Conservation (phyloP, 2,888 invertebrate genomes). For the Anagyrus pseudococci region DNA sequence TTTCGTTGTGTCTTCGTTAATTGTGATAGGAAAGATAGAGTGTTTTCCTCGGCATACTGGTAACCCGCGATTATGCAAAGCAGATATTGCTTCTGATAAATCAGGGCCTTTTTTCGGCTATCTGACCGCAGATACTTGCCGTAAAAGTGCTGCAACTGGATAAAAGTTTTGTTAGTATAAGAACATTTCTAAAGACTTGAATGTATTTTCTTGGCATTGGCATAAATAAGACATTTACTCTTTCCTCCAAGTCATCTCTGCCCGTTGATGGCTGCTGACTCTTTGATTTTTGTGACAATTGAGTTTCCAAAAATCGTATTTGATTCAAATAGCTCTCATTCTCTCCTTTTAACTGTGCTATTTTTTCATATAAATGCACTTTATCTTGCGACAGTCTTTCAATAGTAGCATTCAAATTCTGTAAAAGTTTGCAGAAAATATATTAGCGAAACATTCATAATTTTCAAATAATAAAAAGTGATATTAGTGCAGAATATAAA, state of each 20-base stretch:
- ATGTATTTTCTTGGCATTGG: background rate
- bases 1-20: slow-evolving; percentile 56
- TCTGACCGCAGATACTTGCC: slow-evolving; percentile 79
- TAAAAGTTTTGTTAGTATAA: slow-evolving; percentile 5
- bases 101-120: slow-evolving; percentile 85
- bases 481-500: too few relatives aligned
- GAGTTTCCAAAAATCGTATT: slow-evolving; percentile 46
- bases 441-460: too few relatives aligned
- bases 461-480: too few relatives aligned
- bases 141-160: slow-evolving; percentile 67
- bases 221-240: slow-evolving; percentile 39
- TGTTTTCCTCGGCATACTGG: slow-evolving; percentile 65
- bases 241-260: slow-evolving; percentile 54
- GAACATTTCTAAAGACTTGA: background rate
- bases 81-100: slow-evolving; percentile 90
- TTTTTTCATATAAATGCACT: slow-evolving; percentile 48
- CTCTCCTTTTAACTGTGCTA: slow-evolving; percentile 48
- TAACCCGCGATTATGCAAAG: slow-evolving; percentile 71
- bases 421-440: background rate
- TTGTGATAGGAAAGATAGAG: slow-evolving; percentile 59
- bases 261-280: slow-evolving; percentile 2
- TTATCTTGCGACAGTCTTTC: slow-evolving; percentile 48
- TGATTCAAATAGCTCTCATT: slow-evolving; percentile 46
- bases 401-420: slow-evolving; percentile 47
- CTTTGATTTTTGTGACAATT: slow-evolving; percentile 38